These are phyloP conservation scores for Passerculus sandwichensis DNA, from an alignment of 2,797 vertebrate genomes.

Conservation along the genomic window DNA sequence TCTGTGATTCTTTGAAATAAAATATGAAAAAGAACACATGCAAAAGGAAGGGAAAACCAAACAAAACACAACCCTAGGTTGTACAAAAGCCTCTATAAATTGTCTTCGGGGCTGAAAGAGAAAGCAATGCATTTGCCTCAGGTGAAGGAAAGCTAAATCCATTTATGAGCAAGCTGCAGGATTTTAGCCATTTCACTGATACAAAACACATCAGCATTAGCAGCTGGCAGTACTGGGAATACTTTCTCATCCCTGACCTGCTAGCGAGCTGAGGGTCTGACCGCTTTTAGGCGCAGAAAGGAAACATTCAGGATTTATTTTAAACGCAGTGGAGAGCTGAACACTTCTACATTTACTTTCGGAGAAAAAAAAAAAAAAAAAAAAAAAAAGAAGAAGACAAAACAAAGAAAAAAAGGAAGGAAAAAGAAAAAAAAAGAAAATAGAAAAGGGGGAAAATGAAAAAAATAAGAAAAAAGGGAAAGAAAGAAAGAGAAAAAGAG, in stretches of 20 bases:
- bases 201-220: background rate
- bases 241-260: background rate
- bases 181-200: background rate
- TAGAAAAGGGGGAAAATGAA: too few species aligned
- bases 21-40: background rate
- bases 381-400: accelerated
- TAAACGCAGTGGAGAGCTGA: accelerated
- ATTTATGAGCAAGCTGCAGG: background rate
- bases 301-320: background rate
- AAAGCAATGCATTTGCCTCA: background rate
- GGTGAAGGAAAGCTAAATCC: background rate
- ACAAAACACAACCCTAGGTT: background rate
- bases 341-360: background rate
- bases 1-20: background rate
- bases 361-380: background rate
- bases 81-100: background rate
- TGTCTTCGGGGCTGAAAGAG: background rate
- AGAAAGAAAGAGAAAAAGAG: accelerated
- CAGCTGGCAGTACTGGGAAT: background rate
- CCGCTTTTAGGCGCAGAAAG: background rate
- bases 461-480: background rate
- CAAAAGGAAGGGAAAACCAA: background rate
- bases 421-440: background rate
- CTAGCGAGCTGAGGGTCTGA: background rate
- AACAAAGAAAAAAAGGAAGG: too few species aligned